These are phyloP conservation scores for Pinctada fucata DNA, from an alignment of 2,888 invertebrate species.

Conservation along the genomic window DNA sequence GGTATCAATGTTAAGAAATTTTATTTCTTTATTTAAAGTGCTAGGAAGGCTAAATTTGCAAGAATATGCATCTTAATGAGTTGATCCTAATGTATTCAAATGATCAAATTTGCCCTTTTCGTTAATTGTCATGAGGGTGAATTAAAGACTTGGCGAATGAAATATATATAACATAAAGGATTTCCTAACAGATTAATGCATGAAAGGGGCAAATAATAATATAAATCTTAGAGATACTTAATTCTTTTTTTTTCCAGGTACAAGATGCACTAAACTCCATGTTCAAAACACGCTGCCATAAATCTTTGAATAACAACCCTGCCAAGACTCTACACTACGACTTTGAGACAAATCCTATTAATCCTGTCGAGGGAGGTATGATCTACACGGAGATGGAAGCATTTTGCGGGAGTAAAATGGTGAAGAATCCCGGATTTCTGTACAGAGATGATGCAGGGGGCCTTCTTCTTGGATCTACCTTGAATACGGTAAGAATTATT, in stretches of 20 bases:
- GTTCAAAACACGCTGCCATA: constrained; percentile 35
- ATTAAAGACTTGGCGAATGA: too few relatives aligned
- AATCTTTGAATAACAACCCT: constrained; percentile 16
- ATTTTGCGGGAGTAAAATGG: constrained; percentile 32
- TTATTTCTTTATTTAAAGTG: too few relatives aligned
- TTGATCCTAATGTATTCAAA: too few relatives aligned
- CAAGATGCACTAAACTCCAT: constrained; percentile 25
- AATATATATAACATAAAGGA: too few relatives aligned
- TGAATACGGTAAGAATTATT: constrained; percentile 15
- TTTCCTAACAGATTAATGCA: too few relatives aligned
- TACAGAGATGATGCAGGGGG: constrained; percentile 24
- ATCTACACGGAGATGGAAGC: constrained; percentile 33
- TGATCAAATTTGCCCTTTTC: too few relatives aligned
- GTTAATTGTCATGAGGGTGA: too few relatives aligned
- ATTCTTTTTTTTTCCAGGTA: constrained; percentile 19
- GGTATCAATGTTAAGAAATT: too few relatives aligned
- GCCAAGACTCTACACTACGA: constrained; percentile 28
- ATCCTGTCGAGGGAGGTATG: constrained; percentile 8
- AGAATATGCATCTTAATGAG: too few relatives aligned
- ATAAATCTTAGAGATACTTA: too few relatives aligned
- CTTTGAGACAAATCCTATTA: constrained; percentile 24
- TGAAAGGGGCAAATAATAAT: too few relatives aligned
- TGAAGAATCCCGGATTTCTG: constrained; percentile 32
- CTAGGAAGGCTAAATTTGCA: too few relatives aligned
- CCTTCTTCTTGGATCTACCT: background rate